Conservation (phyloP, 2,888 invertebrate genomes). For the Drosophila silvestris region DNA sequence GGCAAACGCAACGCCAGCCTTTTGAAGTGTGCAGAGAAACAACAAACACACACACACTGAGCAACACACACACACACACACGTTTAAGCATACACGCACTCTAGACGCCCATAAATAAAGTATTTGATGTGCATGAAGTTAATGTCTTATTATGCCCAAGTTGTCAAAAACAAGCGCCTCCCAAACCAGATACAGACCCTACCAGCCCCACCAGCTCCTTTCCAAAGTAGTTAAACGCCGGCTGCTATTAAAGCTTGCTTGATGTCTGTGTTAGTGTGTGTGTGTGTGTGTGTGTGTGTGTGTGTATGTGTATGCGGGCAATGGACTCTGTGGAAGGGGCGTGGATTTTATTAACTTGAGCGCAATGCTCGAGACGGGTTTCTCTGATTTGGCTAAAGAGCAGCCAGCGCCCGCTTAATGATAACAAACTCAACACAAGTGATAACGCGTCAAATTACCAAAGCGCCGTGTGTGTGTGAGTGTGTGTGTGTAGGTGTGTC, state of each 20-base stretch:
- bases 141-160: constrained; percentile 82
- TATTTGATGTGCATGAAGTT: constrained; percentile 82
- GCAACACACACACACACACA: constrained; percentile 20
- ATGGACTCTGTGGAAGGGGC: constrained; percentile 25
- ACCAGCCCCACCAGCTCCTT: constrained; percentile 1
- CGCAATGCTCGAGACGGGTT: constrained; percentile 26
- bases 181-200: constrained; percentile 23
- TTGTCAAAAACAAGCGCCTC: constrained; percentile 78
- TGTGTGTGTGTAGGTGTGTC: constrained; percentile 16
- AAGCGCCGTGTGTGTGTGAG: constrained; percentile 36
- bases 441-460: constrained; percentile 82
- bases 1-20: constrained; percentile 59
- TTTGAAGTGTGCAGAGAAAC: constrained; percentile 71
- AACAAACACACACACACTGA: constrained; percentile 18
- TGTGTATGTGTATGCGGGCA: constrained; percentile 7
- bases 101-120: constrained; percentile 78
- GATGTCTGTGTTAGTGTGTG: constrained; percentile 55
- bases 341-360: constrained; percentile 76
- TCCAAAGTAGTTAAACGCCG: constrained; percentile 57
- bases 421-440: constrained; percentile 82
- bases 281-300: constrained; percentile 7
- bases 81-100: constrained; percentile 56
- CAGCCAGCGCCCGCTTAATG: constrained; percentile 74
- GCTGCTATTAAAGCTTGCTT: constrained; percentile 63
- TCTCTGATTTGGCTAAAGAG: constrained; percentile 78